Conservation (phyloP, 1,140 invertebrate genomes). For the Eumeta japonica region DNA sequence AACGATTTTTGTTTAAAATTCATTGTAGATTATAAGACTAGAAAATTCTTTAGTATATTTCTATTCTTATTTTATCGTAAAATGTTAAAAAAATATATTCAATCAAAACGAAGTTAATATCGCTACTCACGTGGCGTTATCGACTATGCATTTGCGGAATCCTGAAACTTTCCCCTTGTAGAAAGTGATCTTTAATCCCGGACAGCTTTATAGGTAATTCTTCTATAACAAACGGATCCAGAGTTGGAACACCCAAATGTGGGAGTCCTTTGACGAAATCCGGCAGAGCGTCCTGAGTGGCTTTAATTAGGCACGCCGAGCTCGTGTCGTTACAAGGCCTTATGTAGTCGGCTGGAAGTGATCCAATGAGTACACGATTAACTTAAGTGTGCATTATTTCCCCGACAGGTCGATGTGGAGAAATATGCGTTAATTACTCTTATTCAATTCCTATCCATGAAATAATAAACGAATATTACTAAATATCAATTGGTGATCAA, state of each 20-base stretch:
- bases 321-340: conserved; percentile 35
- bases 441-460: too few relatives aligned
- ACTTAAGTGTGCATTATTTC: too few relatives aligned
- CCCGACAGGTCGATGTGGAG: too few relatives aligned
- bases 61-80: not conserved
- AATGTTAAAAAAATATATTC: too few relatives aligned
- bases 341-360: conserved; percentile 39
- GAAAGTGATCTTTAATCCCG: conserved; percentile 37
- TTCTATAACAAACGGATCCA: conserved; percentile 43
- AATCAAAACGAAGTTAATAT: too few relatives aligned
- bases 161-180: conserved; percentile 40
- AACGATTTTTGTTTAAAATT: too few relatives aligned
- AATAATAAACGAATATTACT: too few relatives aligned
- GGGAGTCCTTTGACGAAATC: conserved; percentile 41
- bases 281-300: conserved; percentile 39
- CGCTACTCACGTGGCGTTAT: conserved; percentile 38
- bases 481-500: too few relatives aligned
- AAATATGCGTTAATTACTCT: too few relatives aligned
- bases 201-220: conserved; percentile 32
- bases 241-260: conserved; percentile 19
- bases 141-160: conserved; percentile 38
- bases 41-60: not conserved
- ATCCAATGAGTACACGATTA: too few relatives aligned
- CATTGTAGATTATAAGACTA: not conserved
- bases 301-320: conserved; percentile 26